Evolutionary conservation across 1,140 invertebrate species (phyloP).

Genomic region (Magallana ariakensis): DNA sequence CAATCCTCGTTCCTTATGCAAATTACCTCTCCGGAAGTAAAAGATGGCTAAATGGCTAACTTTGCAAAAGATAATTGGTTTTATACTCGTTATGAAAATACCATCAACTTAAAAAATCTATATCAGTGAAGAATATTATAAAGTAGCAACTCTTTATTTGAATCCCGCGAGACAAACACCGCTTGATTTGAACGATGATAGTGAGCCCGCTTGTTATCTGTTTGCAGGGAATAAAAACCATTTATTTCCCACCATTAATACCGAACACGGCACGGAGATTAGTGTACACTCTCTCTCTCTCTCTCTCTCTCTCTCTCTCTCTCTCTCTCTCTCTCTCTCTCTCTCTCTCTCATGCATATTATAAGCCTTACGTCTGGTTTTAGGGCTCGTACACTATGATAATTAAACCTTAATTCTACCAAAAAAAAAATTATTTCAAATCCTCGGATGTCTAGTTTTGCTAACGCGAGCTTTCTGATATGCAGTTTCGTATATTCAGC

Average conservation of each 20-base stretch:
- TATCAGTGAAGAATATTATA: background rate
- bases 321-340: no score
- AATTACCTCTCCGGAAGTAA: background rate
- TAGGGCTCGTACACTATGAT: background rate
- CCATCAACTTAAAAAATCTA: background rate
- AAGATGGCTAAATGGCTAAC: background rate
- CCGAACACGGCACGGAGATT: no score
- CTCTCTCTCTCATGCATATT: no score
- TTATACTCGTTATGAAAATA: background rate
- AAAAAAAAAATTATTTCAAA: background rate
- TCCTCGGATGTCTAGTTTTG: background rate
- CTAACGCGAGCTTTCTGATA: background rate
- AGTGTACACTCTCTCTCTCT: no score
- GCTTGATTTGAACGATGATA: background rate
- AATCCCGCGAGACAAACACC: background rate
- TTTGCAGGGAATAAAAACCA: no score
- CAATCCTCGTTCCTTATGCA: background rate
- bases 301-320: no score
- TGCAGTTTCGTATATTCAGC: background rate
- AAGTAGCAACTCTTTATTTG: background rate
- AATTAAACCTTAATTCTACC: constrained; percentile 12
- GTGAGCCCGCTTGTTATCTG: background rate
- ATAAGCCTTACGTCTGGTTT: no score
- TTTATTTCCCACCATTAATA: no score
- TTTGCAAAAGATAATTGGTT: background rate